Evolutionary conservation across 2,113 vertebrate species (phyloP), one percentile per base, ranked within the genome.

Genomic region (Okapia johnstoni): DNA sequence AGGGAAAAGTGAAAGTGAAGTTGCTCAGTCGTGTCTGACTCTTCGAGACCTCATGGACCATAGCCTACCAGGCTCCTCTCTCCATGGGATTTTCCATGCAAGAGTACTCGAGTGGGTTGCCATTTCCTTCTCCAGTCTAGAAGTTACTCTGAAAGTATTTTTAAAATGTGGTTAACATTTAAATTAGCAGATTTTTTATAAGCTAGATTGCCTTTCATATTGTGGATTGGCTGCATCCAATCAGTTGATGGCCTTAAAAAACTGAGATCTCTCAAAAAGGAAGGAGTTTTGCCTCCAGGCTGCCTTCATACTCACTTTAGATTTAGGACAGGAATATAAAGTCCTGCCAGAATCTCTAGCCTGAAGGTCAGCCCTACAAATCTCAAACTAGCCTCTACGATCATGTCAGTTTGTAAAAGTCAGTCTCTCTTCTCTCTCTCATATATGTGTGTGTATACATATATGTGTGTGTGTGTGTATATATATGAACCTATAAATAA

Each of bases 11-110:
- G 63, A 70, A 70, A 70, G 63, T 36, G n/a, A 70, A 70, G n/a
- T 23, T 2, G 0, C 19, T 70, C 19, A 36, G n/a, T 70, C 9
- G 0, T 36, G 63, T 36, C 9, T 4, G 17, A 36, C n/a, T 70
- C n/a, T 66, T 66, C 10, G 9, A 70, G 19, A 70, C 19, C 19
- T 9, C 19, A 70, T 70, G 63, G 19, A 36, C n/a, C 2, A 17
- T 12, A 70, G 63, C 63, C 63, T 36, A 21, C 17, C n/a, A 70
- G 19, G 63, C 63, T 70, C 2, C n/a, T 36, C 2, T 2, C 17
- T 36, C 63, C n/a, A 70, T 70, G 63, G n/a, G n/a, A 40, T 70
- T 70, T 40, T 70, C 66, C n/a, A 70, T 19, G n/a, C n/a, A 70
- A 70, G 66, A 40, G 19, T 6, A 70, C 10, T 70, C 1, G 33